Conservation (phyloP, 2,797 vertebrate genomes). For the Bradypodion ventrale region DNA sequence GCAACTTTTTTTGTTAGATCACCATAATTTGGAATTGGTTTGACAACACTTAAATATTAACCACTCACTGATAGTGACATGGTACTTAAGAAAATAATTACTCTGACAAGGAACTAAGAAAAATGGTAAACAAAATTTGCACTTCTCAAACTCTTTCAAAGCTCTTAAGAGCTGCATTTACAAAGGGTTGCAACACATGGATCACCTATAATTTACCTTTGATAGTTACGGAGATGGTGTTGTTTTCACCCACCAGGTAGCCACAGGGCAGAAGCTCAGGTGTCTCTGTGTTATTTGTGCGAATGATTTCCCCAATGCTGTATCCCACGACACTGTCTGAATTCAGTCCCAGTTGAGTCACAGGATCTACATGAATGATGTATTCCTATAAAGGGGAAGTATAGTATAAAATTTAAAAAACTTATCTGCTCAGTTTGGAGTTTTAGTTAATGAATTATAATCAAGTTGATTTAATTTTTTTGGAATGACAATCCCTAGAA, state of each 20-base stretch:
- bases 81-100: not conserved
- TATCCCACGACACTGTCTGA: slow-evolving; percentile 94
- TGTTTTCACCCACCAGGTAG: slow-evolving; percentile 96
- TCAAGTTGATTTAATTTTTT: fast-evolving
- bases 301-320: slow-evolving; percentile 90
- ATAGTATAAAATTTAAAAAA: fast-evolving
- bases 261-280: slow-evolving; percentile 95
- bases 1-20: no score
- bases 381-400: slow-evolving; percentile 83
- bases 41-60: slow-evolving; percentile 4
- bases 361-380: slow-evolving; percentile 91
- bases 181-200: not conserved
- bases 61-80: not conserved
- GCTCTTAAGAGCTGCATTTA: not conserved
- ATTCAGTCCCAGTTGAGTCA: slow-evolving; percentile 90
- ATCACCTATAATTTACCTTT: slow-evolving; percentile 79
- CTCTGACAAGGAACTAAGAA: not conserved
- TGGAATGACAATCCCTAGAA: not conserved
- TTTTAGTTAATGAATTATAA: fast-evolving
- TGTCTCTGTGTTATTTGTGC: slow-evolving; percentile 77
- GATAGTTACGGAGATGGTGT: slow-evolving; percentile 90
- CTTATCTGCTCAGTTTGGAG: not conserved
- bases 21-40: not conserved
- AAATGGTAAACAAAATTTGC: not conserved
- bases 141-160: not conserved